phyloP scores from a whole-genome alignment of 2,888 invertebrate species.

The Acronicta leporina region DNA sequence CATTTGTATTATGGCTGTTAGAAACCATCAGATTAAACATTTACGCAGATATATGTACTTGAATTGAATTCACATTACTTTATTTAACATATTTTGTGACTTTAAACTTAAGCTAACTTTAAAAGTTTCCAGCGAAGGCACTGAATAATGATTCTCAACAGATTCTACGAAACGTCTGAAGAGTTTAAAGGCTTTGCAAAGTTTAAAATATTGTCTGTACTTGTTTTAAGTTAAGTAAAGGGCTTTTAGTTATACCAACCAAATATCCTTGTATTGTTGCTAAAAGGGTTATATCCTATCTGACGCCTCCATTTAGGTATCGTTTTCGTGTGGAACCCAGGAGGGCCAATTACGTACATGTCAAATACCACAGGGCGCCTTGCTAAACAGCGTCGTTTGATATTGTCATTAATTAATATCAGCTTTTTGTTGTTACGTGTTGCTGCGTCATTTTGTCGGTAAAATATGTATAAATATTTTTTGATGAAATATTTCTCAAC shows the following conservation, averaged over 20 bases:
- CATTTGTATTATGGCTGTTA: neutral
- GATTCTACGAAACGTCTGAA: constrained; percentile 2
- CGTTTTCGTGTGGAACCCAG: constrained; percentile 16
- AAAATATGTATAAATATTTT: constrained; percentile 24
- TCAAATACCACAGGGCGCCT: constrained; percentile 46
- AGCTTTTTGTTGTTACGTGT: constrained; percentile 25
- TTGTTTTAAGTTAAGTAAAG: constrained; percentile 16
- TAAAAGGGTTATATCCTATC: constrained; percentile 17
- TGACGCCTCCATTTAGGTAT: constrained; percentile 18
- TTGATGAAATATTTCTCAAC: too few relatives aligned
- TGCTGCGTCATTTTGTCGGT: constrained; percentile 23
- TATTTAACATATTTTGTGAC: neutral
- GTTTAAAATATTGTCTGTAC: constrained; percentile 10
- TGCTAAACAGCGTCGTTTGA: constrained; percentile 40
- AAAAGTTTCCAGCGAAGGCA: neutral
- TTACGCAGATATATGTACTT: neutral
- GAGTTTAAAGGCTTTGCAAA: constrained; percentile 10
- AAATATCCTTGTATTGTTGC: constrained; percentile 14
- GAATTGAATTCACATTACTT: neutral
- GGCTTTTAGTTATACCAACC: constrained; percentile 13
- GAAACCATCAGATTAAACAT: too few relatives aligned
- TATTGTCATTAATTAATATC: constrained; percentile 47
- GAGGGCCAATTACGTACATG: constrained; percentile 50
- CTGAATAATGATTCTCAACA: neutral
- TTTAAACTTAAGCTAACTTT: neutral